Evolutionary conservation across 1,140 invertebrate species (phyloP).

Genomic region (Drosophila pandora): DNA sequence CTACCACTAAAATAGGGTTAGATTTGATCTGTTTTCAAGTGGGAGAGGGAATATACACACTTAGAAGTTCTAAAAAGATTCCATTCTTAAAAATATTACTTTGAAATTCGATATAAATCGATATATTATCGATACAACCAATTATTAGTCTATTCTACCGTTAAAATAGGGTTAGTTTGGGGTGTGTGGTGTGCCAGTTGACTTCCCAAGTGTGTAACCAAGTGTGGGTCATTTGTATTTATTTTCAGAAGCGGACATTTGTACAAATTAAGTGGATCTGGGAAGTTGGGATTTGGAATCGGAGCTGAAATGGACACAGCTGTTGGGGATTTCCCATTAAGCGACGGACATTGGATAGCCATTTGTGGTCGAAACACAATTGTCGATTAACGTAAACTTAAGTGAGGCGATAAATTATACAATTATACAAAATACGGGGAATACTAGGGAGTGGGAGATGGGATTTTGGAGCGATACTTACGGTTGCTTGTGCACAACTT

Average conservation of each 20-base stretch:
- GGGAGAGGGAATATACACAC: too few species aligned
- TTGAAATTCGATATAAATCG: too few species aligned
- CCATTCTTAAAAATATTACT: too few species aligned
- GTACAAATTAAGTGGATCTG: slow-evolving; percentile 4
- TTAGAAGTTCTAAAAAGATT: too few species aligned
- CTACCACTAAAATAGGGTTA: slow-evolving; percentile 11
- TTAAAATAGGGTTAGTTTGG: slow-evolving; percentile 1
- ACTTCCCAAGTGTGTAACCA: slow-evolving; percentile 8
- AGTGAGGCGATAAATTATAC: slow-evolving; percentile 18
- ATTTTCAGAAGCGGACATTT: slow-evolving; percentile 3
- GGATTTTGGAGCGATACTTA: slow-evolving; percentile 85
- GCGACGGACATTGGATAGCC: not conserved
- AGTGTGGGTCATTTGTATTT: not conserved
- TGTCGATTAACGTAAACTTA: slow-evolving; percentile 6
- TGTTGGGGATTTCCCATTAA: slow-evolving; percentile 7
- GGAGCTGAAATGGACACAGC: not conserved
- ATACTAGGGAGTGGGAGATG: slow-evolving; percentile 9
- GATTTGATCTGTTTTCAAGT: too few species aligned
- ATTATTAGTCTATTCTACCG: slow-evolving; percentile 13
- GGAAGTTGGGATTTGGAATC: not conserved
- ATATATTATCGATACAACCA: too few species aligned
- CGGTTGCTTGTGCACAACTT: slow-evolving; percentile 90
- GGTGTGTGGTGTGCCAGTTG: too few species aligned
- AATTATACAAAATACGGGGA: not conserved
- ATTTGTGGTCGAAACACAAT: slow-evolving; percentile 1